Base-by-base conservation (phyloP, 2,888 invertebrate genomes). In the Hartigia nigra region DNA sequence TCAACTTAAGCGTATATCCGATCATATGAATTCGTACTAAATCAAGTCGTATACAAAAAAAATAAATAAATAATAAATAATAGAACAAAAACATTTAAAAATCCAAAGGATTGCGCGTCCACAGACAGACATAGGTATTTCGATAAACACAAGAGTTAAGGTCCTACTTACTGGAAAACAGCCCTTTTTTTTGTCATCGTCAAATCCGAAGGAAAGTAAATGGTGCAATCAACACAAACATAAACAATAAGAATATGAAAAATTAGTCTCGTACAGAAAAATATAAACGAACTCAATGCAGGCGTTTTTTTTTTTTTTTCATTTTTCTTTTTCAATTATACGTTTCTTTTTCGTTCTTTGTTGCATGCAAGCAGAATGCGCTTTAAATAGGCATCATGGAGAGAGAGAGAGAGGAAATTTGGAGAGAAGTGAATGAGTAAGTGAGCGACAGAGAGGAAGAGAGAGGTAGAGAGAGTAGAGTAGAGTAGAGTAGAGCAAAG, bases 161-260 rank as follows among this genome's bases (percentile, higher is more conserved):
- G 90, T 92, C 93, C 93, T 94, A 95, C 95, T 95, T 95, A 95
- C 95, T 94, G 94, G 93, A 93, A 94, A 94, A 94, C 95, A 95
- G 95, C 95, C 95, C 95, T 95, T 89, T 88, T 87, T 87, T 81
- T 81, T 87, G 87, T 89, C 87, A 87, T 90, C 85, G 55, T 55
- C 55, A 55, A 90, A 94, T 94, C 93, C 93, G 94, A 94, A 94
- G 94, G 93, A 93, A 94, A 94, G 94, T 93, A 94, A 93, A 91
- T 90, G 91, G 91, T 92, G 92, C 92, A 92, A 91, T 91, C 88
- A 91, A 93, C 91, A 92, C 94, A 94, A 93, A 93, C 93, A 91
- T 92, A 92, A 95, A 94, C 94, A 94, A 95, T 95, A 95, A 95
- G 95, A 95, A 94, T 92, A 93, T 94, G 94, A 94, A 95, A 55